Base-by-base conservation (phyloP, 2,888 invertebrate species). In the Oscheius onirici region DNA sequence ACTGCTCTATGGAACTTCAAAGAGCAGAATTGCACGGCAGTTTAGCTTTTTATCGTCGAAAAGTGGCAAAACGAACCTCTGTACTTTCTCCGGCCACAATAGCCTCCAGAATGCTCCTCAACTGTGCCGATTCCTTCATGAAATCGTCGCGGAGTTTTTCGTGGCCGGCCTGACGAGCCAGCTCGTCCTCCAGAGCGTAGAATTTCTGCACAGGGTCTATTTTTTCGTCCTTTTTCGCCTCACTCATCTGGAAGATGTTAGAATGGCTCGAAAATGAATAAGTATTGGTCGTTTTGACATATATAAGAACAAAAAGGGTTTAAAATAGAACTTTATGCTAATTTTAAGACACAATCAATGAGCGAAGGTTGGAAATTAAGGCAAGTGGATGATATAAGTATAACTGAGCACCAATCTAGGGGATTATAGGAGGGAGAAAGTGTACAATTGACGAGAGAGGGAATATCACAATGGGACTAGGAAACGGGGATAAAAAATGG, bases 101-200 rank as follows among this genome's bases (percentile, higher is more conserved):
- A 11, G 44, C n/a, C 20, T 75, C 66, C 0, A 79, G 17, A 8
- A 55, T 26, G 43, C 68, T 41, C 52, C 65, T 60, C 6, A 79
- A 22, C 11, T 57, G 58, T 5, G 17, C 49, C 26, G 65, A 61
- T 11, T 75, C 70, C 43, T 69, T 61, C 10, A 52, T 20, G 46
- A 74, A 74, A 26, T 74, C 67, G 1, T 75, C 51, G 24, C 69
- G 58, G n/a, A 77, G 61, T 17, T 69, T 55, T 17, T 70, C 65
- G 24, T 76, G 72, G 20, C 65, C 69, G 46, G 61, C 55, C n/a
- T 63, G 61, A 24, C 49, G 54, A 0, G 81, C 78, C 3, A 78
- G 66, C 41, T 60, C 60, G 49, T 81, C 79, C 60, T 81, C 81
- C 20, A 81, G 43, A 17, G 65, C 61, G 60, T 76, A 81, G 11